Base-by-base conservation (phyloP, 2,113 vertebrate species). In the Apus apus region DNA sequence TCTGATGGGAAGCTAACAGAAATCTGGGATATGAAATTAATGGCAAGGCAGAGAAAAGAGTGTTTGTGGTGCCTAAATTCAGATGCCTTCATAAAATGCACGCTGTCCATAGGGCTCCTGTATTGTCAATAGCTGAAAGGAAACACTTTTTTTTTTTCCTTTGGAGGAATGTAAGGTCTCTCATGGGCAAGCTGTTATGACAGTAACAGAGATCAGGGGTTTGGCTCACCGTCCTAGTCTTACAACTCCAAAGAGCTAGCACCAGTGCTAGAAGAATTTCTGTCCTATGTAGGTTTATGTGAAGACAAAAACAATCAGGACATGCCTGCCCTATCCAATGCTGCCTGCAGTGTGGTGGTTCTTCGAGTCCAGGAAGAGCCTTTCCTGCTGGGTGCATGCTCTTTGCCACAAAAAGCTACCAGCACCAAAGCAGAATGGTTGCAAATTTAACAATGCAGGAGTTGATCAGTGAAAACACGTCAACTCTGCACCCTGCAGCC, bases 131-230 rank as follows among this genome's bases (percentile, higher is more conserved):
- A 75, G 73, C 65, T 87, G 22, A 85, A 9, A 9, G 26, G 32
- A 36, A 74, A 3, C 3, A 0, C 43, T 25, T 12, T 12, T 8
- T 7, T 21, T 1, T 8, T 7, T 21, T 1, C 2, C 22, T 88
- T 46, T 60, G 19, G 43, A 67, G 21, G 8, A 81, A 61, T 26
- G 6, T 21, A 48, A 53, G 38, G 2, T 30, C 30, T 43, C 15
- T 40, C 32, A 46, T 0, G 30, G 67, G 70, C 53, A 77, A 75
- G 5, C 34, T 71, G 15, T 20, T 32, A 29, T 0, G 4, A 27
- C 58, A 89, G 46, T 27, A 73, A 74, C 9, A 71, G 27, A 56
- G 16, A 38, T 46, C 9, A 27, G 22, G n/a, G 21, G 38, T 54
- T 71, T 90, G 38, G 34, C 48, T 86, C 48, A 76, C 22, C 29